Base-by-base conservation (phyloP, 1,140 invertebrate species). In the Pseudomyrmex sp. region DNA sequence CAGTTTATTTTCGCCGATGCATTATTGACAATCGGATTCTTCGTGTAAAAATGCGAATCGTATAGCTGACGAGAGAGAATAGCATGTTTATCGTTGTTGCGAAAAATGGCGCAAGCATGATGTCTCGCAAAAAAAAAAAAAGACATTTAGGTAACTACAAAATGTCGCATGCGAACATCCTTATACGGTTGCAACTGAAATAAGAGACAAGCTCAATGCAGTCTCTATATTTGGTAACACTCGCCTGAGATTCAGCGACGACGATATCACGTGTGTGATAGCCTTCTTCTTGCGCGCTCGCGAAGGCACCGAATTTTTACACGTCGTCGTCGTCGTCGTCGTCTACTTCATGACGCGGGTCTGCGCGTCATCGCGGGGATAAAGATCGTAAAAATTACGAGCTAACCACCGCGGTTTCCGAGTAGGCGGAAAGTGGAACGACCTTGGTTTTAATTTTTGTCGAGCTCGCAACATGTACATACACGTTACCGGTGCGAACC, bases 381-480 rank as follows among this genome's bases (percentile, higher is more conserved):
- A 54, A 65, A 77, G 48, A 87, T 79, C 70, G 76, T 83, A 68
- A 87, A 87, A 87, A 87, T 68, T 52, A 58, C 66, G 80, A 46
- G 15, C 50, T 46, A 20, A 62, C 69, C 73, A 35, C 68, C 79
- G 18, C 72, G 84, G 63, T 87, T 82, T 82, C 76, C 83, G 86
- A 85, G 90, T 85, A 85, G 66, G 86, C 90, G 91, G 92, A 93
- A 93, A 91, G 90, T 90, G 87, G 89, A 91, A 93, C 92, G 92
- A 90, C 92, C 92, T 93, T 93, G 92, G 91, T 82, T 92, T 91
- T 89, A 83, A 88, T 91, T 87, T 72, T 72, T 72, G 82, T 88
- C 79, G 85, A 70, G 70, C 65, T 52, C 56, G 35, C 35, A 35
- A 35, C 35, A 35, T 35, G 35, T 35, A 35, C 35, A 35, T 35